Conservation (phyloP, 2,113 vertebrate species). For the Tichodroma muraria region DNA sequence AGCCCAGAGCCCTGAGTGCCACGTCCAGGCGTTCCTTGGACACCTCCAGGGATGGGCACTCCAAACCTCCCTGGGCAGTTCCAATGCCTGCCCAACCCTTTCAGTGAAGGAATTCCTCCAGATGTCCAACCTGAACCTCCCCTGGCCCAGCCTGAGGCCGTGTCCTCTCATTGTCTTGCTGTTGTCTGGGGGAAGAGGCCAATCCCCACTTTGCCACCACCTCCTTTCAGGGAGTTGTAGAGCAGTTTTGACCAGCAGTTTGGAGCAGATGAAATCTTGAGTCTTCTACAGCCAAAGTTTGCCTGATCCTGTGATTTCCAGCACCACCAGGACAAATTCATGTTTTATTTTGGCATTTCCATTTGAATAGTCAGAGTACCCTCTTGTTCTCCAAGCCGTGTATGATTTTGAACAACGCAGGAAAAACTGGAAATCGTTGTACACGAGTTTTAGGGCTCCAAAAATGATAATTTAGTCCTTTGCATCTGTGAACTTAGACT, state of each 20-base stretch:
- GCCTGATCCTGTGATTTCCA: neutral
- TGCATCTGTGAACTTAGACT: neutral
- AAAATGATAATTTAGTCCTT: neutral
- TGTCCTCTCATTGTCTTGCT: too few relatives aligned
- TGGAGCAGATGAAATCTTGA: neutral
- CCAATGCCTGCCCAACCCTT: neutral
- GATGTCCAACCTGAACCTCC: neutral
- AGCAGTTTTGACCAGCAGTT: neutral
- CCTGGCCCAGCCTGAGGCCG: fast-evolving
- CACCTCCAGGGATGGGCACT: neutral
- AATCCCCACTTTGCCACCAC: neutral
- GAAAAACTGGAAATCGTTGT: neutral
- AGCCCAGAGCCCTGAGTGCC: neutral
- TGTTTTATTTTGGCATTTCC: neutral
- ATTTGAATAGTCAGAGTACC: neutral
- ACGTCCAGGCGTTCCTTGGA: fast-evolving
- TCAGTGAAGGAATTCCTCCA: neutral
- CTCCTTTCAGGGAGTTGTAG: neutral
- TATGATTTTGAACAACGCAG: neutral
- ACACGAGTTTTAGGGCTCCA: neutral
- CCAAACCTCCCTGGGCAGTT: neutral
- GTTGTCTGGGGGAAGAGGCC: too few relatives aligned
- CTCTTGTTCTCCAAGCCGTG: neutral
- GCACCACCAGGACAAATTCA: neutral
- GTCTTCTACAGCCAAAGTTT: neutral